Evolutionary conservation across 2,797 vertebrate genomes (phyloP).

Genomic region (Sylvia borin): DNA sequence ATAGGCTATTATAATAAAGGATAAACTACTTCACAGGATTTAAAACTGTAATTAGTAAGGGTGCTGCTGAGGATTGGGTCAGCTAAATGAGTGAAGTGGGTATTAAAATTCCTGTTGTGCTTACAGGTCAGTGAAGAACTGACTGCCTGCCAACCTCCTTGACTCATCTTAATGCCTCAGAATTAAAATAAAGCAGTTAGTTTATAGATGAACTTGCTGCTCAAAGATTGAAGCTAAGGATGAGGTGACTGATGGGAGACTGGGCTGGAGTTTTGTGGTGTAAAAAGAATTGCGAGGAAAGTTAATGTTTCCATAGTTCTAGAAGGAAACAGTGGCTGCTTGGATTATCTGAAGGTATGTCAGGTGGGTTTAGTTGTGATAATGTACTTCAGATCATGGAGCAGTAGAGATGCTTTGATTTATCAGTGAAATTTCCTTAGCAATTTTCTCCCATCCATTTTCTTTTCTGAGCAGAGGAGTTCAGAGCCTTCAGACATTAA

Average conservation of each 20-base stretch:
- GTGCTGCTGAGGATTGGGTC: slow-evolving; percentile 11
- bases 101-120: slow-evolving; percentile 49
- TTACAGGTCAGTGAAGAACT: slow-evolving; percentile 13
- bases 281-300: neutral
- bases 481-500: neutral
- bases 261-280: neutral
- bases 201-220: slow-evolving; percentile 3
- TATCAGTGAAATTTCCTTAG: neutral
- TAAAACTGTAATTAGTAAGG: slow-evolving; percentile 25
- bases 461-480: neutral
- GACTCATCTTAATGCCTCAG: slow-evolving; percentile 5
- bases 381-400: neutral
- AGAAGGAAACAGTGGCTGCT: neutral
- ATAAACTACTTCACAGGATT: slow-evolving; percentile 30
- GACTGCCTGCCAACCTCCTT: slow-evolving; percentile 37
- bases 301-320: neutral
- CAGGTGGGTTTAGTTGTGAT: neutral
- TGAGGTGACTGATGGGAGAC: neutral
- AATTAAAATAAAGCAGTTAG: slow-evolving; percentile 27
- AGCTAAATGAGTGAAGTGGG: slow-evolving; percentile 15
- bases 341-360: neutral
- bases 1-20: slow-evolving; percentile 12
- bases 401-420: neutral
- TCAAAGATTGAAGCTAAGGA: neutral
- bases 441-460: neutral